Base-by-base conservation (phyloP, 2,888 invertebrate genomes). In the Sarcophaga carnaria region DNA sequence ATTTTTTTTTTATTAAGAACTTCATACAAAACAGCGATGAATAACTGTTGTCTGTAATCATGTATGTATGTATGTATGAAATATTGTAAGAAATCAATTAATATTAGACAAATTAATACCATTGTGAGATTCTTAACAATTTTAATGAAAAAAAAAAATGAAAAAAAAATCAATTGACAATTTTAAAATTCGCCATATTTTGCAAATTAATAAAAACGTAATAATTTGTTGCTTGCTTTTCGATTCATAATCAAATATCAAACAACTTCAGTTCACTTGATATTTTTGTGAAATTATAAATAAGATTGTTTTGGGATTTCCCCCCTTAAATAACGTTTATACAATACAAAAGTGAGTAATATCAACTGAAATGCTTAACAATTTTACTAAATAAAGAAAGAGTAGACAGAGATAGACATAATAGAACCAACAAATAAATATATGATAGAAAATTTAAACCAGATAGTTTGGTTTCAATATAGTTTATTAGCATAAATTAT, bases 321-420 rank as follows among this genome's bases (percentile, higher is more conserved):
- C 83, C 17, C 76, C 49, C 60, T 49, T 49, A 69, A 59, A 49
- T 47, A 64, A 22, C 27, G 49, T 75, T 75, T 27, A 49, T 8
- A 37, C 37, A 4, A 76, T 25, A 20, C n/a, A 54, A 66, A 60
- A 63, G 14, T 83, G 83, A 83, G 79, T 83, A 83, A 83, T 83
- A 62, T 79, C 45, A 54, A 14, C 54, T 54, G 54, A 14, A 54
- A 37, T 37, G n/a, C 69, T 45, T 22, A 60, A 62, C 59, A 71
- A 45, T 74, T 71, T 71, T 62, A 74, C 72, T 74, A 62, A 62
- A 74, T 63, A 63, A 63, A 49, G 17, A 71, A 71, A 69, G 25
- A 37, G 10, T 37, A 10, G 2, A 37, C 10, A 37, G 2, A 37
- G 37, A 37, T 37, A 37, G 37, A 10, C 37, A 37, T 10, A 37